Conservation (phyloP, 2,113 vertebrate genomes). For the Brienomyrus brachyistius region DNA sequence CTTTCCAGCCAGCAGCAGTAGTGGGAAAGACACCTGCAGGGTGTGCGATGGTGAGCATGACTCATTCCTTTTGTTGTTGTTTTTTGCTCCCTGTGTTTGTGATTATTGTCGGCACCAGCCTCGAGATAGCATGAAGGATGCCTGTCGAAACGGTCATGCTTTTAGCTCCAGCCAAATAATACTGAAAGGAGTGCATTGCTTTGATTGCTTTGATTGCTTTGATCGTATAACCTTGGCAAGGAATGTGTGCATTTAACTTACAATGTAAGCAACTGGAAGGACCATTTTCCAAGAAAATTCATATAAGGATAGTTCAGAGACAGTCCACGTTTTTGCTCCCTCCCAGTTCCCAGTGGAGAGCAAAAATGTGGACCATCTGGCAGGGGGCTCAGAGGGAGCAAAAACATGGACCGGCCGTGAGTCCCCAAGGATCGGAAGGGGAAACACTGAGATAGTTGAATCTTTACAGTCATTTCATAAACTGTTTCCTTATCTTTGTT, state of each 20-base stretch:
- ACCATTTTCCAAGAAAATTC: background rate
- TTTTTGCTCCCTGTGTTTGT: background rate
- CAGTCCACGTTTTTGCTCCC: background rate
- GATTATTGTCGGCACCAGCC: background rate
- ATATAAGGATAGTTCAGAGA: background rate
- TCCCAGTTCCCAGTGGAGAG: background rate
- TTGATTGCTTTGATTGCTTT: background rate
- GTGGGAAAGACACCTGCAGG: conserved; percentile 55
- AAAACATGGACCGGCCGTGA: background rate
- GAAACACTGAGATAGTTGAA: background rate
- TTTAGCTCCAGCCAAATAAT: background rate
- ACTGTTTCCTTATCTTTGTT: background rate
- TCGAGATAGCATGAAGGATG: background rate
- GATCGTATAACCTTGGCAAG: background rate
- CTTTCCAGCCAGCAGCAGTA: conserved; percentile 39
- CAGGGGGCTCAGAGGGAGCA: background rate
- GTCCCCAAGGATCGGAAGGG: background rate
- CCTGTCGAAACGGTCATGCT: background rate
- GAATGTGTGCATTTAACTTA: background rate
- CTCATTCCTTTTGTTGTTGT: background rate
- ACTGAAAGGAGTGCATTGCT: background rate
- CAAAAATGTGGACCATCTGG: background rate
- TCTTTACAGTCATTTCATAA: background rate
- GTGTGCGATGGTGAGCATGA: conserved; percentile 54
- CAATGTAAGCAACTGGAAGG: background rate